Conservation (phyloP, 2,113 vertebrate species). For the Pholis gunnellus region DNA sequence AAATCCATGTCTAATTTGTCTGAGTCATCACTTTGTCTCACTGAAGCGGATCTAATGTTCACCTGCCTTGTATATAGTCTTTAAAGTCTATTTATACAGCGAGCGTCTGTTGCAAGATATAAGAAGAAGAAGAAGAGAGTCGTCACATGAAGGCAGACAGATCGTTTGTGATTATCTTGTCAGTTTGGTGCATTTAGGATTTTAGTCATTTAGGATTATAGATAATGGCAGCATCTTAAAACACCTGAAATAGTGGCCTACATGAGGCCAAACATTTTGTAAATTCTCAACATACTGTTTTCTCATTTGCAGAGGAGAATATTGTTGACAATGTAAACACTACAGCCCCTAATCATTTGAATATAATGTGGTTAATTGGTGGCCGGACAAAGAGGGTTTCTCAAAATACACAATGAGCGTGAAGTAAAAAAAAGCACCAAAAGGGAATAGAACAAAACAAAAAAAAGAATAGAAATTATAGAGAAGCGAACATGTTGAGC, state of each 20-base stretch:
- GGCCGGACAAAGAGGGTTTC: not conserved
- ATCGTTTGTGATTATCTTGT: constrained; percentile 39
- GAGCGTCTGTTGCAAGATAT: not conserved
- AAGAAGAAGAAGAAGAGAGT: constrained; percentile 25
- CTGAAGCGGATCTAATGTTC: constrained; percentile 30
- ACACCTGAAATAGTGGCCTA: not conserved
- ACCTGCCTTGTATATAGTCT: constrained; percentile 33
- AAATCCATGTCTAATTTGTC: constrained; percentile 36
- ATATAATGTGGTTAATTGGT: not conserved
- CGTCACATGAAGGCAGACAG: constrained; percentile 22
- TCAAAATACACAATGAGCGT: not conserved
- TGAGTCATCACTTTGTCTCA: constrained; percentile 34
- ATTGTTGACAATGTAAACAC: too few species aligned
- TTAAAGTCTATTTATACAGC: constrained; percentile 48
- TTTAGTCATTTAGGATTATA: constrained; percentile 34
- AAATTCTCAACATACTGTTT: not conserved
- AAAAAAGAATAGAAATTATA: not conserved
- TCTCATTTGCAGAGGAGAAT: not conserved
- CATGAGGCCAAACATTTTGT: not conserved
- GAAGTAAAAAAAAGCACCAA: not conserved
- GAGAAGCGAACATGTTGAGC: not conserved
- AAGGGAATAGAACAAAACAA: not conserved
- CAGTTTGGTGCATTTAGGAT: constrained; percentile 22
- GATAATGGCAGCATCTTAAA: constrained; percentile 23
- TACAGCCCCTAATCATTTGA: not conserved